A percentile compares a stretch with the other conserved stretches of the same genome.
These are phyloP conservation scores for Oreochromis mossambicus DNA, from an alignment of 2,797 vertebrate genomes.

Conservation along the genomic window DNA sequence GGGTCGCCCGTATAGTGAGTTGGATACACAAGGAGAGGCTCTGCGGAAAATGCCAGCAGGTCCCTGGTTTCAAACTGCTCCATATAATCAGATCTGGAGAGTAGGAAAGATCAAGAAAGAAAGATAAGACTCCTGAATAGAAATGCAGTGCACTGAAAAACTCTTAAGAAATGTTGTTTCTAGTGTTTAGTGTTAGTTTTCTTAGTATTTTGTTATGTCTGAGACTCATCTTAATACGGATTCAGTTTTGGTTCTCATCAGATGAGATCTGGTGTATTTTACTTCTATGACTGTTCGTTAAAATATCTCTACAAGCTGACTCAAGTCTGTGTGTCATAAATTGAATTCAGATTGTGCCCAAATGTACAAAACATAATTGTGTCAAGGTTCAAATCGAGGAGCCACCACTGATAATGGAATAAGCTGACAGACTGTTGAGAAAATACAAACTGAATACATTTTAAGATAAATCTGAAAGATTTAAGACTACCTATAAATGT, in stretches of 20 bases:
- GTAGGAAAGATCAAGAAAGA: background rate
- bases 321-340: background rate
- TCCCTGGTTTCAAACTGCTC: slow-evolving; percentile 82
- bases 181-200: background rate
- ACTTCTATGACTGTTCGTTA: background rate
- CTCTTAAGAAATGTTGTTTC: background rate
- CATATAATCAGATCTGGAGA: slow-evolving; percentile 82
- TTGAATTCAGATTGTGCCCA: background rate
- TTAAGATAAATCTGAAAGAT: background rate
- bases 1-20: slow-evolving; percentile 90
- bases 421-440: background rate
- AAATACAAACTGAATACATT: background rate
- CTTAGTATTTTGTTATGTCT: background rate
- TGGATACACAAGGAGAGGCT: slow-evolving; percentile 90
- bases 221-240: background rate
- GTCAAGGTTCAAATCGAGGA: background rate
- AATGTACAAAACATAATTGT: background rate
- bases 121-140: background rate
- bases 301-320: background rate
- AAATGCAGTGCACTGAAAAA: background rate
- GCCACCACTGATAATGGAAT: background rate
- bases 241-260: background rate
- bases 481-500: background rate
- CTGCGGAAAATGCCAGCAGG: slow-evolving; percentile 86
- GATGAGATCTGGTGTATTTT: background rate